phyloP scores from a whole-genome alignment of 2,113 vertebrate species.

The Sakesphorus luctuosus region DNA sequence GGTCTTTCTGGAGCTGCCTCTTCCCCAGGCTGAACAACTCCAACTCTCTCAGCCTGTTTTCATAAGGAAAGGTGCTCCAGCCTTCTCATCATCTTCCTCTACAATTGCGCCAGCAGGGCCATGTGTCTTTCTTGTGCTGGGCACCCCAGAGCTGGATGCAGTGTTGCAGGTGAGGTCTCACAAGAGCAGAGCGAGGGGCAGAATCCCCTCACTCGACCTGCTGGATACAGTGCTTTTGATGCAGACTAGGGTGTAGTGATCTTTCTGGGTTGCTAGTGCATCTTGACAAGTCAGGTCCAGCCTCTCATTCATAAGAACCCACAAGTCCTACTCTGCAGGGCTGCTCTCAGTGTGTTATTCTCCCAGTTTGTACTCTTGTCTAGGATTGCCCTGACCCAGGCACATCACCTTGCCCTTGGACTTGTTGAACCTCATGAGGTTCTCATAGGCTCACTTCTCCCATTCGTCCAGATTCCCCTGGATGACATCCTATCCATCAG shows the following conservation, averaged over 20 bases:
- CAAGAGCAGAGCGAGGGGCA: neutral
- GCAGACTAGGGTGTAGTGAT: neutral
- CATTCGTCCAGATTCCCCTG: neutral
- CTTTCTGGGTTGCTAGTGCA: neutral
- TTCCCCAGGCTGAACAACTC: neutral
- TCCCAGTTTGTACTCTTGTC: neutral
- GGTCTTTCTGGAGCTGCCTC: neutral
- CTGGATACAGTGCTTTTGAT: accelerated
- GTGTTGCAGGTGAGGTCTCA: neutral
- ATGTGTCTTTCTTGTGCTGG: neutral
- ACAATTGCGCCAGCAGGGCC: neutral
- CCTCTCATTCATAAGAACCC: neutral
- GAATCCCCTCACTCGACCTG: neutral
- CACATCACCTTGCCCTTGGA: neutral
- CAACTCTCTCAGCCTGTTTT: neutral
- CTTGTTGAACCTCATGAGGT: neutral
- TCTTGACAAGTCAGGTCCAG: neutral
- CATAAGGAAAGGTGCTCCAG: neutral
- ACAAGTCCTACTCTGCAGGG: neutral
- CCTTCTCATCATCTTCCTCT: neutral
- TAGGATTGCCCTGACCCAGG: neutral
- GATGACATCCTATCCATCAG: neutral
- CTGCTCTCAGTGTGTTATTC: neutral
- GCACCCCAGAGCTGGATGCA: neutral
- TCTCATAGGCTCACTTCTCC: accelerated